These are phyloP conservation scores for Equus przewalskii DNA, from an alignment of 2,113 vertebrate species.

Conservation along the genomic window DNA sequence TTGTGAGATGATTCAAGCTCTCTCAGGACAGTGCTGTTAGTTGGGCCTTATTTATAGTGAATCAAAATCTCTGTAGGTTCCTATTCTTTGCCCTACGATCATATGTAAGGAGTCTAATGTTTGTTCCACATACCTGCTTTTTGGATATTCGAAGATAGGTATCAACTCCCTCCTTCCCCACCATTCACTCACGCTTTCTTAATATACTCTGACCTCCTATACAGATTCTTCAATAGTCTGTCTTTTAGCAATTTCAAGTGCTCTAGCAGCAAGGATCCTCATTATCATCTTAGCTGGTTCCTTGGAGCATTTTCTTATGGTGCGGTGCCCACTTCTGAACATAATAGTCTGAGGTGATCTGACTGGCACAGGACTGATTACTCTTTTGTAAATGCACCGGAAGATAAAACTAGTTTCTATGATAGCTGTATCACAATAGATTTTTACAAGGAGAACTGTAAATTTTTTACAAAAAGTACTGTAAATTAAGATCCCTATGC, in stretches of 20 bases:
- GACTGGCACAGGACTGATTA: background rate
- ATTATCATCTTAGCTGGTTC: background rate
- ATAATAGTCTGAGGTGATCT: background rate
- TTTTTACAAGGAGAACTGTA: background rate
- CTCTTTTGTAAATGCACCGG: background rate
- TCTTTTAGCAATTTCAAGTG: background rate
- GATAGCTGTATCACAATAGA: background rate
- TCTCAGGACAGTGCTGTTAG: background rate
- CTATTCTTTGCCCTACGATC: background rate
- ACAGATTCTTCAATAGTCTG: background rate
- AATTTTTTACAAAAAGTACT: background rate
- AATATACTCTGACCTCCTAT: background rate
- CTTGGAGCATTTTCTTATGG: background rate
- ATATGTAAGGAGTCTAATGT: background rate
- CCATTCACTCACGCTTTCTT: background rate
- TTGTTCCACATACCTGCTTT: background rate
- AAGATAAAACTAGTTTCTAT: background rate
- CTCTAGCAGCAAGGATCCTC: background rate
- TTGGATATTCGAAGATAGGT: background rate
- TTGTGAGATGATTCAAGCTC: background rate
- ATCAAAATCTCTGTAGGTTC: background rate
- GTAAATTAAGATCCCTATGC: background rate
- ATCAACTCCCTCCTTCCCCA: background rate
- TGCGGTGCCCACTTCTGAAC: background rate
- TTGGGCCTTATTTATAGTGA: background rate